Conservation (phyloP, 2,888 invertebrate species). For the Cryptops parisi region DNA sequence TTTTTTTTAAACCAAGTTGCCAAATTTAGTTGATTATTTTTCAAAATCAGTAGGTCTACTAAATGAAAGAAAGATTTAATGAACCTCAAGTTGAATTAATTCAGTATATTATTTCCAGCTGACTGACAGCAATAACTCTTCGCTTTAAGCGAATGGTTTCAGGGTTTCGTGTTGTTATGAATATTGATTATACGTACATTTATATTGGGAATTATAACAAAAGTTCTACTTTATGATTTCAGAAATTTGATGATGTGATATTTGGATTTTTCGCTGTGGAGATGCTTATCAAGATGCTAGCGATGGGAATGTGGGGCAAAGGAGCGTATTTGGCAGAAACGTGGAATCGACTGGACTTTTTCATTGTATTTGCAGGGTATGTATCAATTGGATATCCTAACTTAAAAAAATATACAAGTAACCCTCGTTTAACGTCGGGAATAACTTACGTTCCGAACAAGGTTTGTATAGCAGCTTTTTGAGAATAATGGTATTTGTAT, state of each 20-base stretch:
- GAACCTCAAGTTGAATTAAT: too few species aligned
- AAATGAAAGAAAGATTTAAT: background rate
- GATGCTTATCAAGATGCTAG: constrained; percentile 97
- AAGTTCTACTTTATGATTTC: too few species aligned
- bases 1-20: background rate
- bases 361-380: constrained; percentile 93
- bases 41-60: background rate
- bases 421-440: background rate
- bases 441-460: too few species aligned
- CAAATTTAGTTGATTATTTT: background rate
- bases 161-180: too few species aligned
- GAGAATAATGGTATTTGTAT: too few species aligned
- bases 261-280: constrained; percentile 96
- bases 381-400: constrained; percentile 25
- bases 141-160: too few species aligned
- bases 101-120: too few species aligned
- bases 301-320: constrained; percentile 90
- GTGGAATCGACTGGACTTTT: constrained; percentile 97
- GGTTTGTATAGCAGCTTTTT: too few species aligned
- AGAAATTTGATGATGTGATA: constrained; percentile 96
- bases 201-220: too few species aligned
- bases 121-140: too few species aligned
- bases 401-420: background rate
- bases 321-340: constrained; percentile 93
- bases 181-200: too few species aligned